Base-by-base conservation (phyloP, 2,888 invertebrate species). In the Mimas tiliae region DNA sequence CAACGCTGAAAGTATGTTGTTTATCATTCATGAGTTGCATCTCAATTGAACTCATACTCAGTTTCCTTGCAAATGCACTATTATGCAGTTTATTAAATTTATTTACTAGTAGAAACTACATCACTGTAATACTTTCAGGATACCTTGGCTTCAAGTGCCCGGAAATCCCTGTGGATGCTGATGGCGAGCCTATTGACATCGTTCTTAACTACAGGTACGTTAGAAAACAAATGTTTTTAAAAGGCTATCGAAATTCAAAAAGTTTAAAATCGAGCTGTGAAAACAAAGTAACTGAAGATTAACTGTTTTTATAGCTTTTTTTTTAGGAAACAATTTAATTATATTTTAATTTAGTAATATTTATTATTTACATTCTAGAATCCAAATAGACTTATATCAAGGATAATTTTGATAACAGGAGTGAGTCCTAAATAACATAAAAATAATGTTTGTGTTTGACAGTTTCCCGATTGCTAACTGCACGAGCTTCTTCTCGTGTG, bases 1-100 rank as follows among this genome's bases (percentile, higher is more conserved):
- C 81, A 95, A 97, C 21, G 69, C 73, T 72, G 79, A 80, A 95
- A 95, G 91, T 89, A 74, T 16, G 71, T 67, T 45, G 14, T 52
- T 38, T 14, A 34, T 34, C 6, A n/a, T n/a, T n/a, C 34, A 63
- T 6, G 21, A 48, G 1, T 27, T 27, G 27, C 1, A 19, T 62
- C 62, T 11, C 8, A 42, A 62, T 9, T 27, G 27, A 4, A 27
- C 27, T 1, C 27, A 27, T 27, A 27, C 27, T 27, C 27, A 27
- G 27, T 27, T 27, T 27, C 27, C 27, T 3, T 27, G 27, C 27
- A n/a, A n/a, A n/a, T n/a, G n/a, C n/a, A n/a, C n/a, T n/a, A n/a
- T n/a, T n/a, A n/a, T n/a, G n/a, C n/a, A n/a, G n/a, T n/a, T n/a
- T n/a, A n/a, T n/a, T n/a, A n/a, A n/a, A n/a, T n/a, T n/a, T n/a